Base-by-base conservation (phyloP, 92 coral and sea anemone species). In the Heteractis magnifica region DNA sequence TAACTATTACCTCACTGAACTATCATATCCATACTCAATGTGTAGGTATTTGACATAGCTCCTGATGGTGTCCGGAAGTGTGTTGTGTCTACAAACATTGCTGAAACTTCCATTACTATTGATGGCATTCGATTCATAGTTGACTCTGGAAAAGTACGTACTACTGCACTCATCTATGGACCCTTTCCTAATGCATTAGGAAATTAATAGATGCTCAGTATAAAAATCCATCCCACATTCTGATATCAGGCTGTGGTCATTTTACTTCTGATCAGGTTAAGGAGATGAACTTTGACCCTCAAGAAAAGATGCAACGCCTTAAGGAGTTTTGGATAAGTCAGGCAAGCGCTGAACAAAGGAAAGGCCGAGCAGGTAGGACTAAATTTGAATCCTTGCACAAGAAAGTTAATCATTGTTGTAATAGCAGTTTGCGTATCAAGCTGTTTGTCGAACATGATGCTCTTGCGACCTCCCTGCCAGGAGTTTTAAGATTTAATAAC, bases 251-350 rank as follows among this genome's bases (percentile, higher is more conserved):
- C 4, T 21, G 20, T 49, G 14, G 8, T 83, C 58, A 13, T 73
- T 83, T 51, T 5, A 20, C 44, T 34, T 80, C 50, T 11, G 82
- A 6, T 20, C 70, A 95, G 98, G 98, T 95, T 12, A 95, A 95
- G 81, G 99, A 94, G 87, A 96, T 96, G 99, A 96, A 93, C 87
- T 96, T 84, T 82, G 99, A 96, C 78, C 86, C 93, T 41, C 93
- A 94, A 78, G 89, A 96, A 41, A 96, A 96, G 85, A 94, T 96
- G 94, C 98, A 92, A 87, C 92, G 98, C n/a, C 93, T 96, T 0
- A 96, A 91, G 85, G 99, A 96, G 68, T 96, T 94, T 79, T 96
- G 99, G 99, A 96, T 96, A 20, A 96, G 99, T 78, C 99, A 96
- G 81, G 99, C 99, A 49, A 96, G 99, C 78, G 98, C 99, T 1